Evolutionary conservation across 1,140 invertebrate genomes (phyloP).

Genomic region (Pentalonia nigronervosa): DNA sequence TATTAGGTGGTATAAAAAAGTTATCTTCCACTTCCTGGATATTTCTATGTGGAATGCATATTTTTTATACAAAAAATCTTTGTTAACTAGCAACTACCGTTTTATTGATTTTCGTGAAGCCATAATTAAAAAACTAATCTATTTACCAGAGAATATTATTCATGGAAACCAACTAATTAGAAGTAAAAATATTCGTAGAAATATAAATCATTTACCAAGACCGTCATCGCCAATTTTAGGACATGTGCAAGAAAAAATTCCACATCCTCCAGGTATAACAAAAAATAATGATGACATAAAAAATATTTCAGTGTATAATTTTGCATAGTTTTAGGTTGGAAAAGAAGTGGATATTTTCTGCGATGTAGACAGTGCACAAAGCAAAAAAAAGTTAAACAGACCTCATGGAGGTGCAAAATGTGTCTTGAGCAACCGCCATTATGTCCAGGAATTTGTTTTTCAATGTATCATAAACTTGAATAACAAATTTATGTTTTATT

Average conservation of each 20-base stretch:
- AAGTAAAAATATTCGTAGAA: neutral
- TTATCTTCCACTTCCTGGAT: neutral
- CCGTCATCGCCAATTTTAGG: neutral
- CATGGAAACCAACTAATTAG: constrained; percentile 9
- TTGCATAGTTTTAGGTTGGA: neutral
- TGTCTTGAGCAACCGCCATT: neutral
- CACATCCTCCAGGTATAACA: constrained; percentile 4
- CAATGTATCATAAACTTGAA: neutral
- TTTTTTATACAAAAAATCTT: neutral
- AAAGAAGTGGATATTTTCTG: neutral
- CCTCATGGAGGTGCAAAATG: neutral
- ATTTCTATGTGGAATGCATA: constrained; percentile 1
- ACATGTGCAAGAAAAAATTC: neutral
- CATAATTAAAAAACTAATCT: neutral
- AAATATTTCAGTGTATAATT: neutral
- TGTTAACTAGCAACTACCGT: neutral
- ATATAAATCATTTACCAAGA: neutral
- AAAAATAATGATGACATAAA: no score
- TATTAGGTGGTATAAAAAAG: neutral
- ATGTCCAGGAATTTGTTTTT: constrained; percentile 1
- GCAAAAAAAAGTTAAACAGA: neutral
- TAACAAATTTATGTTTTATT: no score
- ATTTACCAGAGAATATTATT: neutral
- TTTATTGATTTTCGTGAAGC: neutral
- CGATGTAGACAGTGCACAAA: neutral